These are phyloP conservation scores for Lithosia quadra DNA, from an alignment of 2,888 invertebrate species.

Conservation along the genomic window DNA sequence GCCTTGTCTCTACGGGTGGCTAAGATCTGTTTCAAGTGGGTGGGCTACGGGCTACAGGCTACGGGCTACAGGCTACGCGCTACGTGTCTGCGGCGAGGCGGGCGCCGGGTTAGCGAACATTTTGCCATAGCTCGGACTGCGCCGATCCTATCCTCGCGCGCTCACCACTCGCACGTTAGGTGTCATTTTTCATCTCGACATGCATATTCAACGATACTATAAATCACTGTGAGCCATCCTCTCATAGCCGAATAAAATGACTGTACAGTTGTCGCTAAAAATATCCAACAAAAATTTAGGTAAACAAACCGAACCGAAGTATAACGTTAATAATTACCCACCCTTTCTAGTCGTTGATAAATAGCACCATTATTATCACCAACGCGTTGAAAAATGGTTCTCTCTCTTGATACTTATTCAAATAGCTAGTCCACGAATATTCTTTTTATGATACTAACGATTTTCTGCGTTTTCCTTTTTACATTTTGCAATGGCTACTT, in stretches of 20 bases:
- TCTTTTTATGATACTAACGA: slow-evolving; percentile 67
- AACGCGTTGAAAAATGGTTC: slow-evolving; percentile 79
- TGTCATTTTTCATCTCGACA: slow-evolving; percentile 85
- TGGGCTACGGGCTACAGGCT: slow-evolving; percentile 7
- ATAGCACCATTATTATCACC: slow-evolving; percentile 85
- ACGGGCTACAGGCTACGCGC: slow-evolving; percentile 23
- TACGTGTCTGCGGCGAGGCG: slow-evolving; percentile 24
- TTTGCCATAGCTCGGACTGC: slow-evolving; percentile 39
- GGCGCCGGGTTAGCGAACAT: slow-evolving; percentile 14
- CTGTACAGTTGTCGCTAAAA: slow-evolving; percentile 77
- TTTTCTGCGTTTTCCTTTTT: slow-evolving; percentile 58
- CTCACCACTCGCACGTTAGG: slow-evolving; percentile 72
- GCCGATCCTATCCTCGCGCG: slow-evolving; percentile 60
- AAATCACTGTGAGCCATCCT: slow-evolving; percentile 81
- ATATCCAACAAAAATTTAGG: slow-evolving; percentile 75
- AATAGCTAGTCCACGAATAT: slow-evolving; percentile 74
- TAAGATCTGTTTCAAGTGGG: slow-evolving; percentile 4
- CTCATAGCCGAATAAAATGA: slow-evolving; percentile 77
- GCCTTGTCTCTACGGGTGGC: slow-evolving; percentile 5
- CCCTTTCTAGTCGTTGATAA: slow-evolving; percentile 83
- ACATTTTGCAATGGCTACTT: slow-evolving; percentile 51
- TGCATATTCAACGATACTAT: slow-evolving; percentile 85
- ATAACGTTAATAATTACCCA: slow-evolving; percentile 84
- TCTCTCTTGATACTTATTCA: slow-evolving; percentile 81
- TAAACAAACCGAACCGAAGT: slow-evolving; percentile 82